phyloP scores from a whole-genome alignment of 2,113 vertebrate species.

The Pygoscelis adeliae region DNA sequence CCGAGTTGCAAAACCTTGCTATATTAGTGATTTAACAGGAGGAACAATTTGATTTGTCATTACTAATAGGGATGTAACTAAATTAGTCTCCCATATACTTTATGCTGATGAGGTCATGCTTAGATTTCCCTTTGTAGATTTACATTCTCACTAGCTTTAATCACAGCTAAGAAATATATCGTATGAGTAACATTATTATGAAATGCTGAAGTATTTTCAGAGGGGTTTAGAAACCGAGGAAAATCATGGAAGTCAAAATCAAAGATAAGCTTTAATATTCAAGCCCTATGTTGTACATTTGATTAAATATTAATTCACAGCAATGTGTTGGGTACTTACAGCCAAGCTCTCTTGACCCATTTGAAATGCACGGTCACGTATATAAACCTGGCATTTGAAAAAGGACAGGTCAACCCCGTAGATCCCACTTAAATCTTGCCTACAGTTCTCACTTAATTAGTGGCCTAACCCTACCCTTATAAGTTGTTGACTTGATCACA shows the following conservation, averaged over 20 bases:
- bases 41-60: conserved; percentile 65
- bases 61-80: conserved; percentile 51
- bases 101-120: conserved; percentile 49
- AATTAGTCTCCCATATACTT: conserved; percentile 60
- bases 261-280: conserved; percentile 46
- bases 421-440: conserved; percentile 1
- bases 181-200: not conserved
- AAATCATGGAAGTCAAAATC: conserved; percentile 26
- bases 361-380: conserved; percentile 42
- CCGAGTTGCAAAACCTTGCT: conserved; percentile 27
- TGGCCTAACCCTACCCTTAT: not conserved
- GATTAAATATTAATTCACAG: conserved; percentile 67
- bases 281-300: conserved; percentile 17
- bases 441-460: conserved; percentile 1
- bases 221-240: not conserved
- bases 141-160: conserved; percentile 34
- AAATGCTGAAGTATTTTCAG: conserved; percentile 14
- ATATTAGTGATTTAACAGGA: conserved; percentile 30
- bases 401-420: not conserved
- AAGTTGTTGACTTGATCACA: not conserved
- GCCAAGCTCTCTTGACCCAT: conserved; percentile 23
- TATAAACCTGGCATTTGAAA: conserved; percentile 29
- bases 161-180: conserved; percentile 15
- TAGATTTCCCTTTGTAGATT: conserved; percentile 55
- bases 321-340: conserved; percentile 19